Conservation (phyloP, 1,140 invertebrate genomes). For the Triops cancriformis region DNA sequence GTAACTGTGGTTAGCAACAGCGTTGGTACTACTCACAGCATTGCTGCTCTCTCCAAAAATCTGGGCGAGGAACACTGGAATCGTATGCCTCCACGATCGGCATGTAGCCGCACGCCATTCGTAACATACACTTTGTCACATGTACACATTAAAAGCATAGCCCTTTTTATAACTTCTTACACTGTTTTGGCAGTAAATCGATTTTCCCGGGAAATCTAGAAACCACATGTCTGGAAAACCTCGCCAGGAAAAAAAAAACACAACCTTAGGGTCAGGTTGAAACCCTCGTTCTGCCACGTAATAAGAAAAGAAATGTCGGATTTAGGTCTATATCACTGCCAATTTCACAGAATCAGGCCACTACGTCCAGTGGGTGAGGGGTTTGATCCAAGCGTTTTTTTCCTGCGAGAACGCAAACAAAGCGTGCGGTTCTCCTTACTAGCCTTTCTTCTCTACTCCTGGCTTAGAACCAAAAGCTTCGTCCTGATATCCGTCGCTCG, state of each 20-base stretch:
- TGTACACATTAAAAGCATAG: no score
- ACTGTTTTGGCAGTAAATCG: neutral
- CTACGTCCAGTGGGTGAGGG: neutral
- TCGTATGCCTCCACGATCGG: no score
- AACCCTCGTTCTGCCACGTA: neutral
- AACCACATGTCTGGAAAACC: neutral
- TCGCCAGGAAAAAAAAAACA: neutral
- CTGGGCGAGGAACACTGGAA: no score
- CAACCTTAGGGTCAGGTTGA: neutral
- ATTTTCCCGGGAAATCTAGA: neutral
- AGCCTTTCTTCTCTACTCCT: neutral
- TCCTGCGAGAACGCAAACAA: neutral
- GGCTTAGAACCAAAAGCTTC: neutral
- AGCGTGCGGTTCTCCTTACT: neutral
- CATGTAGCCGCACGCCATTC: no score
- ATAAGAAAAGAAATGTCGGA: neutral
- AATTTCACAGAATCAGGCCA: neutral
- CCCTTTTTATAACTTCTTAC: neutral
- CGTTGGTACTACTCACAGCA: no score
- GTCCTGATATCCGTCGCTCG: neutral
- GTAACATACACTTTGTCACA: no score
- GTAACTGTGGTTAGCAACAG: no score
- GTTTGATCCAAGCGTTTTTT: neutral
- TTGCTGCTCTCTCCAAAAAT: no score
- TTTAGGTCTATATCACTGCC: slow-evolving; percentile 1